phyloP scores from a whole-genome alignment of 92 coral and sea anemone genomes.

The Scolanthus callimorphus region DNA sequence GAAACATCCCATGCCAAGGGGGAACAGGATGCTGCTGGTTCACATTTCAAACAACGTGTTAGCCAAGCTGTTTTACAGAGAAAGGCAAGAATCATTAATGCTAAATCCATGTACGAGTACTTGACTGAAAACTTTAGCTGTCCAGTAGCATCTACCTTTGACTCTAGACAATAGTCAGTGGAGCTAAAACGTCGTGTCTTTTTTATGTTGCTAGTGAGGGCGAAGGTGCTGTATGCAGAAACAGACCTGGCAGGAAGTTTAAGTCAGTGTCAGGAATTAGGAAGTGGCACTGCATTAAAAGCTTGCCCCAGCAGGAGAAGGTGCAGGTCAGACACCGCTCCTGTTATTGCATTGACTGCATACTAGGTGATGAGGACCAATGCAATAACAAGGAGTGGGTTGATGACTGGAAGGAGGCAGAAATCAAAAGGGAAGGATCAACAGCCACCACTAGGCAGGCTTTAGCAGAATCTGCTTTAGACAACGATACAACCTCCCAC shows the following conservation, averaged over 20 bases:
- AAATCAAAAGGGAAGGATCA: too few species aligned
- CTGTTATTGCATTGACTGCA: too few species aligned
- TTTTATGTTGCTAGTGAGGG: slow-evolving; percentile 29
- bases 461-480: too few species aligned
- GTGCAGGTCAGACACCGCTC: slow-evolving; percentile 22
- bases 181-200: slow-evolving; percentile 18
- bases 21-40: too few species aligned
- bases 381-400: too few species aligned
- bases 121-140: slow-evolving; percentile 19
- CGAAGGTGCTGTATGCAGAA: slow-evolving; percentile 23
- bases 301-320: slow-evolving; percentile 36
- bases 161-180: slow-evolving; percentile 32
- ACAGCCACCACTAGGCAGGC: too few species aligned
- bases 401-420: too few species aligned
- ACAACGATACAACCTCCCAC: too few species aligned
- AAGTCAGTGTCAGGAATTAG: slow-evolving; percentile 22
- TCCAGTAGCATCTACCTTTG: slow-evolving; percentile 43
- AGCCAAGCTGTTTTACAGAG: slow-evolving; percentile 22
- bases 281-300: slow-evolving; percentile 35
- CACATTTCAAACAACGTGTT: slow-evolving; percentile 8
- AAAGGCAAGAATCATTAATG: slow-evolving; percentile 30
- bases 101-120: slow-evolving; percentile 33
- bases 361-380: too few species aligned
- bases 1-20: too few species aligned
- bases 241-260: slow-evolving; percentile 17